phyloP scores from a whole-genome alignment of 2,888 invertebrate species.

The Colostygia pectinataria region DNA sequence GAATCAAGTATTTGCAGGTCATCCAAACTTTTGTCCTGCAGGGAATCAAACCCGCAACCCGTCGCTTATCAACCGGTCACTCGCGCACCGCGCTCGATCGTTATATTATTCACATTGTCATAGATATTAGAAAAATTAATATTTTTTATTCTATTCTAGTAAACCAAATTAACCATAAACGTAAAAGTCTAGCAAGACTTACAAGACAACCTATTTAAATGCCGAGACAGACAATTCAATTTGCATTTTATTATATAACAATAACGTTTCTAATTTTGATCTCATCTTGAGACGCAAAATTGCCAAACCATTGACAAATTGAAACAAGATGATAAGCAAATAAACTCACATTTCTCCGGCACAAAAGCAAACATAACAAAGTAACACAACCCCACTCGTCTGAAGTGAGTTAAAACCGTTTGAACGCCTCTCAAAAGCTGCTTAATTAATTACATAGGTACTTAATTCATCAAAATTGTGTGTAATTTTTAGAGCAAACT shows the following conservation, averaged over 20 bases:
- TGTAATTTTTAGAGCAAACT: constrained; percentile 15
- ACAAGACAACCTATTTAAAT: not conserved
- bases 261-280: not conserved
- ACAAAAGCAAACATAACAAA: constrained; percentile 8
- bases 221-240: not conserved
- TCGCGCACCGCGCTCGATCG: too few species aligned
- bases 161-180: too few species aligned
- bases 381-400: not conserved
- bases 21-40: too few species aligned
- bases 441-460: constrained; percentile 26
- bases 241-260: too few species aligned
- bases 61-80: too few species aligned
- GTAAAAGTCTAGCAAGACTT: too few species aligned
- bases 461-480: constrained; percentile 25
- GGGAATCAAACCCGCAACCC: too few species aligned
- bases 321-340: constrained; percentile 9
- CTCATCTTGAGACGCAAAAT: not conserved
- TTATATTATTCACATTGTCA: too few species aligned
- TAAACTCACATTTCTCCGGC: constrained; percentile 4
- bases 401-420: constrained; percentile 8
- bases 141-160: too few species aligned
- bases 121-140: too few species aligned
- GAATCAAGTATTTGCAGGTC: too few species aligned
- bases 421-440: constrained; percentile 17
- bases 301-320: constrained; percentile 13